Evolutionary conservation across 2,888 invertebrate genomes (phyloP), one percentile per base, ranked within the genome.

Genomic region (Lepidonotus clava): DNA sequence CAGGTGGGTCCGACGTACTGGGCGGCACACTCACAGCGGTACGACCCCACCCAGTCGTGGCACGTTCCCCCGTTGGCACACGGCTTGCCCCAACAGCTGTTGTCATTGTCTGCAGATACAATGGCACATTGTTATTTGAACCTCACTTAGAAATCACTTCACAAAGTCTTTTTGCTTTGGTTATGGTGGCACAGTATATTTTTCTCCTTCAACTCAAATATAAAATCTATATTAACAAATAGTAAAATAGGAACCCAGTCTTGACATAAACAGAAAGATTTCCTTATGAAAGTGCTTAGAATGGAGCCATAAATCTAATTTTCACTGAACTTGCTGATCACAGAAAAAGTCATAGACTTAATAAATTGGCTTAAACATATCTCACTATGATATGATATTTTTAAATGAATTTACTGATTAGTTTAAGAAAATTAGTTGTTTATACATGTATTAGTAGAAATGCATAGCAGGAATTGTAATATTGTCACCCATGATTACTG

Each of bases 21-120:
- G 14, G 21, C 8, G 4, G 1, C 32, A 32, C 83, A 83, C 21
- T 46, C 11, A 32, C 83, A 83, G 14, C 46, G 28, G 83, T 46
- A 83, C 28, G 28, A 8, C 32, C 28, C 32, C 8, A 46, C 14
- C 14, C 36, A 32, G 34, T 83, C 53, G 36, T 46, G 34, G 34
- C 83, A 83, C 28, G 83, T 83, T 14, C 51, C 83, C 2, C 83
- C 83, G 34, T 83, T 83, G 5, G 8, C 28, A 32, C 83, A 83
- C 2, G 83, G 83, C 41, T 41, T 51, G 6, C 28, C 28, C 2
- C 34, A 34, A 21, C 83, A 83, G 28, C 53, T 53, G 34, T 83
- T 28, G 51, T 28, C 34, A 21, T 46, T 34, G 28, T 83, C 83
- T 83, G 83, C 5, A 24, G 51, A 28, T 51, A 24, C 5, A 28